Percentiles rank a stretch among this genome's conserved stretches.
Conservation (phyloP, 2,888 invertebrate species). For the Stenichneumon culpator region DNA sequence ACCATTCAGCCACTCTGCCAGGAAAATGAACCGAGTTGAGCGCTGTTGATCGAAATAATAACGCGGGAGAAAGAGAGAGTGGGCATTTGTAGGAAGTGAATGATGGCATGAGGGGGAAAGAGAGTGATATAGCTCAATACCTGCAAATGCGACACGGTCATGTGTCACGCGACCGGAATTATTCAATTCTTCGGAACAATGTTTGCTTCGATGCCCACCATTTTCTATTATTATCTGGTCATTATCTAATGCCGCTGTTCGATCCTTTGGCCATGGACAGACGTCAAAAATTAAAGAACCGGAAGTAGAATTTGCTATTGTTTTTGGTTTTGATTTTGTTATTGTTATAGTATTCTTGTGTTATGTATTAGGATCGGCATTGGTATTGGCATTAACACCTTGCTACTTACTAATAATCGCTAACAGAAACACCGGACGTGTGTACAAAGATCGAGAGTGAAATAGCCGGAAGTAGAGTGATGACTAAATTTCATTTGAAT, state of each 20-base stretch:
- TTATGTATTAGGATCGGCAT: too few species aligned
- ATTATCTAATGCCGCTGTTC: not conserved
- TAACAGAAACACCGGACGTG: not conserved
- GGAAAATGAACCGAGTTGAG: not conserved
- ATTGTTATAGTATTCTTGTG: too few species aligned
- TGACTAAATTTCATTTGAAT: not conserved
- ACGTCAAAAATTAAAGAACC: not conserved
- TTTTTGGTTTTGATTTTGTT: not conserved
- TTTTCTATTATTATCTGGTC: not conserved
- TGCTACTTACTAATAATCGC: not conserved
- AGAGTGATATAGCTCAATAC: not conserved
- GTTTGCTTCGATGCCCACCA: not conserved
- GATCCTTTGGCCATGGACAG: not conserved
- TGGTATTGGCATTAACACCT: too few species aligned
- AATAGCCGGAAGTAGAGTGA: not conserved
- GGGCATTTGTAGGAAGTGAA: not conserved
- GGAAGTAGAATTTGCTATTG: not conserved
- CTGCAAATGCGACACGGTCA: not conserved
- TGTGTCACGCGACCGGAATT: slow-evolving; percentile 42
- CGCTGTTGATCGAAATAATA: not conserved
- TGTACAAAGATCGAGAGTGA: not conserved
- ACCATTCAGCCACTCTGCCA: not conserved
- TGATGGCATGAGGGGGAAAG: not conserved
- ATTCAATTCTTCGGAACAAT: slow-evolving; percentile 16
- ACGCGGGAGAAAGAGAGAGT: not conserved